Percentiles rank a stretch among this genome's conserved stretches.
Evolutionary conservation across 2,113 vertebrate species (phyloP).

Genomic region (Puffinus mauretanicus): DNA sequence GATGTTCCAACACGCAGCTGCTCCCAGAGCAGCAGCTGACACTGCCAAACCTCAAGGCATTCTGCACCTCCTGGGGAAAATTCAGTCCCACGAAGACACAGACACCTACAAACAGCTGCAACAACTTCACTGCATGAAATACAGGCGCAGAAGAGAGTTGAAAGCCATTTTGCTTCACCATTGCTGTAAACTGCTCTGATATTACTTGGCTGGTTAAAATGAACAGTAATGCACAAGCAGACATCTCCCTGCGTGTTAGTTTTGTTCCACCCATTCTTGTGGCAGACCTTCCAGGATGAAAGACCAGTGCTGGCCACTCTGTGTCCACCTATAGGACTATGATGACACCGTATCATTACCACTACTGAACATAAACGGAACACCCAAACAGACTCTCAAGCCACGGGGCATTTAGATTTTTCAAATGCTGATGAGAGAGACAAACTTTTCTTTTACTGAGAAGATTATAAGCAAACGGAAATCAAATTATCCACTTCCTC

Average conservation of each 20-base stretch:
- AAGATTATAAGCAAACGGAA: not conserved
- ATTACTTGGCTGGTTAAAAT: not conserved
- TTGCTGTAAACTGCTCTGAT: not conserved
- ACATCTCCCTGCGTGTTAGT: rapidly evolving
- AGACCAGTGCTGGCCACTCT: not conserved
- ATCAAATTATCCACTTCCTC: not conserved
- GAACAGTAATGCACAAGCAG: not conserved
- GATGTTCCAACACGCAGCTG: not conserved
- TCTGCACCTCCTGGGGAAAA: not conserved
- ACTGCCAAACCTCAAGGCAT: not conserved
- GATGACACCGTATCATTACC: rapidly evolving
- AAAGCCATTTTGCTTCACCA: not conserved
- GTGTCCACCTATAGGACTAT: rapidly evolving
- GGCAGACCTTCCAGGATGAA: not conserved
- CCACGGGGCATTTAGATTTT: not conserved
- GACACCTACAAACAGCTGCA: not conserved
- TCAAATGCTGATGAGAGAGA: not conserved
- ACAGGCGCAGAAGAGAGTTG: not conserved
- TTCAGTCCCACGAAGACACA: not conserved
- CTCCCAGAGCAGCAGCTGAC: not conserved
- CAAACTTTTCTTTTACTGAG: not conserved
- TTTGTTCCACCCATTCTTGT: not conserved
- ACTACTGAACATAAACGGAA: not conserved
- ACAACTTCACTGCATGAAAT: not conserved
- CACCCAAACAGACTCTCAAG: not conserved